Percentiles rank a stretch among this genome's conserved stretches.
Conservation (phyloP, 2,113 vertebrate species). For the Potamarius usumacintae region DNA sequence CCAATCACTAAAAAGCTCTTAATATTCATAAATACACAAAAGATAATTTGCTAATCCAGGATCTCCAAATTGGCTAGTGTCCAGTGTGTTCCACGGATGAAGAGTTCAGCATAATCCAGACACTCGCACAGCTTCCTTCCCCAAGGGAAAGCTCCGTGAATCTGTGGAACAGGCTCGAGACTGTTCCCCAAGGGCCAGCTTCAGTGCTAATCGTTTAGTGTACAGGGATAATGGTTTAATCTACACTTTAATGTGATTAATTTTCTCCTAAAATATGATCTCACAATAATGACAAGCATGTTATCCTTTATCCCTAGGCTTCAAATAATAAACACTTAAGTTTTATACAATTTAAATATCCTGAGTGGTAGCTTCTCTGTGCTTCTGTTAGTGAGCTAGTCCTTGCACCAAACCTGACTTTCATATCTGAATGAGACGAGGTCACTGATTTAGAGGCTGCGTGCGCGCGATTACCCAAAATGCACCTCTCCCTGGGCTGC, state of each 20-base stretch:
- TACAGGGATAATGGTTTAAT: constrained; percentile 65
- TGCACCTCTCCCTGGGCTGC: not conserved
- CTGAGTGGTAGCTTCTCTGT: not conserved
- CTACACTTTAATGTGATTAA: constrained; percentile 68
- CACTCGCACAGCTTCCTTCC: constrained; percentile 60
- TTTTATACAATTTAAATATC: constrained; percentile 16
- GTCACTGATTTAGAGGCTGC: constrained; percentile 5
- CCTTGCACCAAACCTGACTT: not conserved
- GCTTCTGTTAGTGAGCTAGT: not conserved
- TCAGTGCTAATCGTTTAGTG: constrained; percentile 65
- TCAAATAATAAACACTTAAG: not conserved
- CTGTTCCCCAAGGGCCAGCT: constrained; percentile 53
- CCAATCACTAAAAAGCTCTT: constrained; percentile 13
- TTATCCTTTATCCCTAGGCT: not conserved
- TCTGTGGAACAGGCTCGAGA: constrained; percentile 14
- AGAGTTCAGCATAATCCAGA: constrained; percentile 70
- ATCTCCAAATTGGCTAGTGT: constrained; percentile 64
- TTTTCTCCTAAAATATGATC: constrained; percentile 45
- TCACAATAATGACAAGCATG: not conserved
- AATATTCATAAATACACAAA: constrained; percentile 47
- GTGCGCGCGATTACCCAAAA: not conserved
- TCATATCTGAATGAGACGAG: constrained; percentile 19
- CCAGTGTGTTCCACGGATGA: constrained; percentile 62
- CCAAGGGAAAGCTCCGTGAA: constrained; percentile 52
- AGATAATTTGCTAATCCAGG: constrained; percentile 61